phyloP scores from a whole-genome alignment of 2,113 vertebrate species.

The Raja brachyura region DNA sequence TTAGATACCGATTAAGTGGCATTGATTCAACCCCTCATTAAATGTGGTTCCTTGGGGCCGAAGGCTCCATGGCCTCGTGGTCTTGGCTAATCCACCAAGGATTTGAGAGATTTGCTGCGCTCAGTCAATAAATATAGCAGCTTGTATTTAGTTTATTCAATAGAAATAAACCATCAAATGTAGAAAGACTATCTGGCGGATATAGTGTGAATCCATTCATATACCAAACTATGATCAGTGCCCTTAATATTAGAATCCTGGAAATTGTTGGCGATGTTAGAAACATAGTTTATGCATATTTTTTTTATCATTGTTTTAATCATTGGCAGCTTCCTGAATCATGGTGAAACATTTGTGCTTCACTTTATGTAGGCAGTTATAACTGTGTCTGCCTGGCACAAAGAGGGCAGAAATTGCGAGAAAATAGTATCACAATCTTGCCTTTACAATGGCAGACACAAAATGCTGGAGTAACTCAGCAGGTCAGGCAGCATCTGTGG shows the following conservation, averaged over 20 bases:
- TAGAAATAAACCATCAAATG: not conserved
- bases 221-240: slow-evolving; percentile 1
- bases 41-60: slow-evolving; percentile 33
- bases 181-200: not conserved
- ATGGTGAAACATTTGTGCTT: not conserved
- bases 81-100: slow-evolving; percentile 36
- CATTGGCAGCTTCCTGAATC: not conserved
- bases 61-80: not conserved
- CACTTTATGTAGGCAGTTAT: not conserved
- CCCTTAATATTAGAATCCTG: not conserved
- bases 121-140: slow-evolving; percentile 39
- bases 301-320: not conserved
- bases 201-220: not conserved
- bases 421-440: not conserved
- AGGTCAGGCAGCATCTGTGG: too few relatives aligned
- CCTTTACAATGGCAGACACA: not conserved
- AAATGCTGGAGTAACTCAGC: too few relatives aligned
- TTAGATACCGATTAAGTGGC: slow-evolving; percentile 43
- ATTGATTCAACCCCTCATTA: slow-evolving; percentile 43
- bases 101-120: slow-evolving; percentile 29
- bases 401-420: not conserved
- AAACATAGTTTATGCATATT: not conserved
- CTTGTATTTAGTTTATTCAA: slow-evolving; percentile 31
- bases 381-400: not conserved
- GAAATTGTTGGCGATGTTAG: not conserved